phyloP scores from a whole-genome alignment of 1,140 invertebrate genomes.

The Drosophila kanapiae region DNA sequence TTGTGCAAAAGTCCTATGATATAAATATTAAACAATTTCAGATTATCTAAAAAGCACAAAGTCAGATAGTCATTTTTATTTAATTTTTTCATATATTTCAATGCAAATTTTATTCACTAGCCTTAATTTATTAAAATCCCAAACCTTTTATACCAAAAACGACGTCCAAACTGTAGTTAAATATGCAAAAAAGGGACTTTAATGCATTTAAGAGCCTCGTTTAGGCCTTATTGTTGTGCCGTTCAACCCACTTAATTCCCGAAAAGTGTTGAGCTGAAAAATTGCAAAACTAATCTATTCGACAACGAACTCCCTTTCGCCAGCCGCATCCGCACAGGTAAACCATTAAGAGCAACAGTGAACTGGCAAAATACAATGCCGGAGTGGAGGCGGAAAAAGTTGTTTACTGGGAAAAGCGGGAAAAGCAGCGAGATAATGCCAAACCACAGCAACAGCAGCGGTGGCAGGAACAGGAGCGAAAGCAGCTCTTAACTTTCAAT shows the following conservation, averaged over 20 bases:
- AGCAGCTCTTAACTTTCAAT: constrained; percentile 32
- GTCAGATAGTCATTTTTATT: neutral
- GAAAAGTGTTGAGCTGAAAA: constrained; percentile 49
- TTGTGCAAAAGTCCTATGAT: too few relatives aligned
- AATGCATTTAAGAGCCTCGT: constrained; percentile 17
- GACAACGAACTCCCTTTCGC: constrained; percentile 7
- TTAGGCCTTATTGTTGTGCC: constrained; percentile 4
- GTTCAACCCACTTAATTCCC: constrained; percentile 18
- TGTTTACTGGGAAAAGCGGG: constrained; percentile 12
- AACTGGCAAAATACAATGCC: constrained; percentile 24
- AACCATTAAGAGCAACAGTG: constrained; percentile 46
- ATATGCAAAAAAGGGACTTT: neutral
- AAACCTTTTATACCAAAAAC: neutral
- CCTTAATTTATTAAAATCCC: neutral
- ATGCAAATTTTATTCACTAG: too few relatives aligned
- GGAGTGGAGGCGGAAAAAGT: constrained; percentile 12
- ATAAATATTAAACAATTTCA: too few relatives aligned
- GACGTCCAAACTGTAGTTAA: neutral
- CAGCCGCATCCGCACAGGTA: constrained; percentile 29
- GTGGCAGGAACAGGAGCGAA: neutral
- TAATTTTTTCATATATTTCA: neutral
- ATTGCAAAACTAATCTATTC: constrained; percentile 52
- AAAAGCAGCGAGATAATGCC: constrained; percentile 51
- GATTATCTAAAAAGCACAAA: neutral
- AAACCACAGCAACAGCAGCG: constrained; percentile 13